Conservation (phyloP, 2,888 invertebrate species). For the Dolomedes plantarius region DNA sequence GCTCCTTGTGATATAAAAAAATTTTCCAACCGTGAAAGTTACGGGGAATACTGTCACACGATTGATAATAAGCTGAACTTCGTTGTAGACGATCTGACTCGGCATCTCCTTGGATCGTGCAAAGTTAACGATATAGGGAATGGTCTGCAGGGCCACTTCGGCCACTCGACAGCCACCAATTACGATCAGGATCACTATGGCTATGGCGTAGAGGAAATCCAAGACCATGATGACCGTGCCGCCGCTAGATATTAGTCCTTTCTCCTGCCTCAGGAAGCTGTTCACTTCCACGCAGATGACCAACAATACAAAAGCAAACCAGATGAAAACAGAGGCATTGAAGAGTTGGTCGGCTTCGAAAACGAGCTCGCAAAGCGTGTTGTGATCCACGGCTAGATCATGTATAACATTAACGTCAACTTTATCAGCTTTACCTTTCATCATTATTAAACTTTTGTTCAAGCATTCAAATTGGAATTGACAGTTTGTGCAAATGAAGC, state of each 20-base stretch:
- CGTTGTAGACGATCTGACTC: constrained; percentile 66
- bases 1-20: constrained; percentile 67
- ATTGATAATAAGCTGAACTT: constrained; percentile 68
- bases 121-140: constrained; percentile 68
- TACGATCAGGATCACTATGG: constrained; percentile 64
- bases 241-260: constrained; percentile 63
- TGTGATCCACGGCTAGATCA: constrained; percentile 65
- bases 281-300: constrained; percentile 69
- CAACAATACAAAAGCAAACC: constrained; percentile 64
- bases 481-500: constrained; percentile 68
- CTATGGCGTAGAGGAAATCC: constrained; percentile 68
- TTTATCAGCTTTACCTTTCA: constrained; percentile 63
- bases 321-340: constrained; percentile 64
- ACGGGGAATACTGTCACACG: constrained; percentile 66
- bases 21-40: constrained; percentile 64
- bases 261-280: constrained; percentile 64
- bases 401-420: constrained; percentile 47
- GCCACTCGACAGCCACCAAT: constrained; percentile 63
- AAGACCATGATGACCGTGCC: constrained; percentile 68
- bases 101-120: constrained; percentile 69
- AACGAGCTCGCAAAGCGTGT: constrained; percentile 66
- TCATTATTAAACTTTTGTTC: constrained; percentile 55
- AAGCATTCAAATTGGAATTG: constrained; percentile 68
- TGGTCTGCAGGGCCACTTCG: constrained; percentile 65
- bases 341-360: constrained; percentile 64